Evolutionary conservation across 2,888 invertebrate species (phyloP).

Genomic region (Lasioglossum malachurum): DNA sequence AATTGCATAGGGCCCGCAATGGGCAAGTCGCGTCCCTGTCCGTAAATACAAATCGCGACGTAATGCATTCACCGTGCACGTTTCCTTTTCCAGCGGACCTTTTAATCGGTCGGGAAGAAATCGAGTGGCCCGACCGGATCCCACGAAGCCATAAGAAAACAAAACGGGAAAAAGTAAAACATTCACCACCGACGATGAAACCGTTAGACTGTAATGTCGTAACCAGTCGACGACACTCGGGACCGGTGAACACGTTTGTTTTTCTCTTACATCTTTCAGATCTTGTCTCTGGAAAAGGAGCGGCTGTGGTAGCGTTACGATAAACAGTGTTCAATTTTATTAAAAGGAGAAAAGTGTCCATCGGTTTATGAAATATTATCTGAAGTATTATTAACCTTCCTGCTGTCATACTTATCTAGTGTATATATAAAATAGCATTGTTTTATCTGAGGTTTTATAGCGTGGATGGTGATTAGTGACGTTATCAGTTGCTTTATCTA

Average conservation of each 20-base stretch:
- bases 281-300: background rate
- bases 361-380: background rate
- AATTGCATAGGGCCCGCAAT: background rate
- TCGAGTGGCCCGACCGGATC: constrained; percentile 35
- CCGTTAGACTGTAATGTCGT: constrained; percentile 36
- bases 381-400: background rate
- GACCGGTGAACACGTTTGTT: background rate
- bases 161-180: constrained; percentile 14
- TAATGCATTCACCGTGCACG: constrained; percentile 27
- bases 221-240: constrained; percentile 24
- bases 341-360: background rate
- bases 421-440: background rate
- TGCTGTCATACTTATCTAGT: background rate
- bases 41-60: constrained; percentile 14
- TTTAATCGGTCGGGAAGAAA: constrained; percentile 38
- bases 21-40: background rate
- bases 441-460: background rate
- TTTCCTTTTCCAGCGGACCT: constrained; percentile 37
- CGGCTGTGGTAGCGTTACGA: background rate
- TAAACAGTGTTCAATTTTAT: background rate
- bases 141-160: background rate
- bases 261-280: background rate
- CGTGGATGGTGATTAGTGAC: background rate
- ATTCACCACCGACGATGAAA: constrained; percentile 26
- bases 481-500: background rate